Conservation (phyloP, 2,797 vertebrate genomes). For the Pipistrellus nathusii region DNA sequence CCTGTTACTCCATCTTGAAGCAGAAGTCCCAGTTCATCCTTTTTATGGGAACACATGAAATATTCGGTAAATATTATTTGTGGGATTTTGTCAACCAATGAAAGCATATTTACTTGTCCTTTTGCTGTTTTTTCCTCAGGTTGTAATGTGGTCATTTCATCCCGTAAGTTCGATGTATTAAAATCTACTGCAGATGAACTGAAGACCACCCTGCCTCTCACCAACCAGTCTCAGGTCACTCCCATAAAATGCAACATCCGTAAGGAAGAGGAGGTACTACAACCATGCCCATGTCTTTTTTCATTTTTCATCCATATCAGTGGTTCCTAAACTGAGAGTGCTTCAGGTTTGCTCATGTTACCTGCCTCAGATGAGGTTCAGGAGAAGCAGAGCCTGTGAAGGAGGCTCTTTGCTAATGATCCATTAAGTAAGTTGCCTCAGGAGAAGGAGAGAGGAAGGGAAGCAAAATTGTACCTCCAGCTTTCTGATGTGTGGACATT, state of each 20-base stretch:
- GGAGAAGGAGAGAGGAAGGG: neutral
- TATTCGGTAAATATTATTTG: neutral
- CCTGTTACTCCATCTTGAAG: neutral
- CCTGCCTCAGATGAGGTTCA: neutral
- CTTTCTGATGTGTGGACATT: neutral
- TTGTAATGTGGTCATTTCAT: slow-evolving; percentile 95
- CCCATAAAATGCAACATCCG: slow-evolving; percentile 95
- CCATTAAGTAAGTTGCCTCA: neutral
- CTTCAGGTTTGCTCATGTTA: neutral
- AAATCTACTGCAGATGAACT: slow-evolving; percentile 91
- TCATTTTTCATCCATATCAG: neutral
- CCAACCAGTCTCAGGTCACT: slow-evolving; percentile 87
- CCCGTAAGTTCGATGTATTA: slow-evolving; percentile 92
- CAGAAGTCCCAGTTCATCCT: neutral
- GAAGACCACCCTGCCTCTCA: slow-evolving; percentile 85
- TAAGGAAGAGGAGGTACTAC: slow-evolving; percentile 92
- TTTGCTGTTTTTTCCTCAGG: slow-evolving; percentile 85
- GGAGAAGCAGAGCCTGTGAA: neutral
- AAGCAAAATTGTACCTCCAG: neutral
- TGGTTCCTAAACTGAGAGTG: neutral
- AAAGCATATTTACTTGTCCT: slow-evolving; percentile 7
- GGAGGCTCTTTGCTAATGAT: neutral
- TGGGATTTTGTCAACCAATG: neutral
- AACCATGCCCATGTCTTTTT: neutral
- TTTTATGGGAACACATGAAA: neutral